phyloP scores from a whole-genome alignment of 2,888 invertebrate genomes.

The Dromius quadrimaculatus region DNA sequence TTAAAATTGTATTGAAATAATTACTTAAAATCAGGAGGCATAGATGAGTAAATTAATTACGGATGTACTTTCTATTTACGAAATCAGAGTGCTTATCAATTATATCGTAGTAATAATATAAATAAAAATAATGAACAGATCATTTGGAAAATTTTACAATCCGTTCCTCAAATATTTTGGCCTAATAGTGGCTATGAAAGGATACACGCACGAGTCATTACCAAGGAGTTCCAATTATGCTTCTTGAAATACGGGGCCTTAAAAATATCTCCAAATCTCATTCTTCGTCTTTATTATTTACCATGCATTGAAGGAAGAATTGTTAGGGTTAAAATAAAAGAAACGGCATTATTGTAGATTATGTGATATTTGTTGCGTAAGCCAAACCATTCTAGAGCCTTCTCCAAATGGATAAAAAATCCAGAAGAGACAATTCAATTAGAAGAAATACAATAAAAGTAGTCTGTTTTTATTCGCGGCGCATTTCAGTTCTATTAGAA shows the following conservation, averaged over 20 bases:
- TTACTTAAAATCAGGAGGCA: too few relatives aligned
- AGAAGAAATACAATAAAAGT: conserved; percentile 44
- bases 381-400: conserved; percentile 26
- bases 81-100: too few relatives aligned
- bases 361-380: conserved; percentile 37
- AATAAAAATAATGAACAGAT: too few relatives aligned
- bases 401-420: conserved; percentile 15
- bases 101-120: too few relatives aligned
- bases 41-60: too few relatives aligned
- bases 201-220: too few relatives aligned
- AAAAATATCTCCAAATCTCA: background rate
- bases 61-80: too few relatives aligned
- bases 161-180: too few relatives aligned
- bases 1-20: too few relatives aligned
- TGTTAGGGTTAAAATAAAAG: conserved; percentile 38
- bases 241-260: background rate
- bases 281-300: conserved; percentile 5
- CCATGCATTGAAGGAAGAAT: conserved; percentile 29
- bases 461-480: conserved; percentile 37
- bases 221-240: too few relatives aligned
- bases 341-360: conserved; percentile 30
- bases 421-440: conserved; percentile 45
- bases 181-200: too few relatives aligned
- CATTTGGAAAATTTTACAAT: conserved; percentile 11
- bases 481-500: conserved; percentile 37